Conservation (phyloP, 2,113 vertebrate genomes). For the Callipepla squamata region DNA sequence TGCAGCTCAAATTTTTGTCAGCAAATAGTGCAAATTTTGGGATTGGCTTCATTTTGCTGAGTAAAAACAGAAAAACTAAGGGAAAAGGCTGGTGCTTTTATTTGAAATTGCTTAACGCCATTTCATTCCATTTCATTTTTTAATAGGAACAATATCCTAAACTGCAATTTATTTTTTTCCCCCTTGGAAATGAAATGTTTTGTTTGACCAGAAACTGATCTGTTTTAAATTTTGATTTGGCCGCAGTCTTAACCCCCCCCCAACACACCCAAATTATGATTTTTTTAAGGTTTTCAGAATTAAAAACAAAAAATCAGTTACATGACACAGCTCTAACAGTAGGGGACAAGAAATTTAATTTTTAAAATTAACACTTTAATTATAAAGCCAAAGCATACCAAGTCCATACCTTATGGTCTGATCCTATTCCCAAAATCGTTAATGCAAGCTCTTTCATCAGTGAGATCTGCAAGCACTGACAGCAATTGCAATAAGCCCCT, state of each 20-base stretch:
- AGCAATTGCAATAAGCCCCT: conserved; percentile 54
- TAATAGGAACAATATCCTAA: neutral
- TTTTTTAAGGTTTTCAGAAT: neutral
- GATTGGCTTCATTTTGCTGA: neutral
- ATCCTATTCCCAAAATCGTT: conserved; percentile 33
- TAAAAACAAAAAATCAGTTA: conserved; percentile 19
- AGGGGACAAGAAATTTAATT: neutral
- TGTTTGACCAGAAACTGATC: neutral
- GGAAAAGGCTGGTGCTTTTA: neutral
- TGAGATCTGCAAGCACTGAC: conserved; percentile 46
- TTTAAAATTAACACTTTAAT: conserved; percentile 11
- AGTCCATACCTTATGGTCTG: conserved; percentile 33
- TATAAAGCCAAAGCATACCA: neutral
- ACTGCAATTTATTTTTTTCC: neutral
- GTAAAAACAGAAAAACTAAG: neutral
- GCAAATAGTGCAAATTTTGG: neutral
- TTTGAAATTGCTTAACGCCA: neutral
- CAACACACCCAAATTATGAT: neutral
- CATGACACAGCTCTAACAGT: neutral
- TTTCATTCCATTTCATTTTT: neutral
- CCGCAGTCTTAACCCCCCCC: neutral
- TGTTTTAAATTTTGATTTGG: neutral
- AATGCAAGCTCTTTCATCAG: conserved; percentile 31
- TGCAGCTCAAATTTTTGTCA: neutral
- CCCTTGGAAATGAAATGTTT: neutral